phyloP scores from a whole-genome alignment of 2,888 invertebrate genomes.

The Eilema sororculum region DNA sequence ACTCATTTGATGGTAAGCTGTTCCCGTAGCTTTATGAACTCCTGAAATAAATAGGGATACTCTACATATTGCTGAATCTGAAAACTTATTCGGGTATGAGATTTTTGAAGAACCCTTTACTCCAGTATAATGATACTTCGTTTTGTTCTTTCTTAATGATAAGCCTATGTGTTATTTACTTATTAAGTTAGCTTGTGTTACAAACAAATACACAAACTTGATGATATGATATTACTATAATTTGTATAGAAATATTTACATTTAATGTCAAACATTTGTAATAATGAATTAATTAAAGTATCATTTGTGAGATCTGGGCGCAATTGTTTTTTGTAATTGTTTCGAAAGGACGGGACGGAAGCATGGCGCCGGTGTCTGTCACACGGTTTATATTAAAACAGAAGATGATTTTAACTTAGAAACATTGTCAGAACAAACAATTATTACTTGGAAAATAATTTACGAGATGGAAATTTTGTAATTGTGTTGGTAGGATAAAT shows the following conservation, averaged over 20 bases:
- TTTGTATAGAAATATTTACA: not conserved
- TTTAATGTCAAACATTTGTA: not conserved
- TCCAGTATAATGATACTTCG: no score
- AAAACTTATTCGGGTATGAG: no score
- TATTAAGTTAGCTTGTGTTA: no score
- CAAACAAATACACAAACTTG: not conserved
- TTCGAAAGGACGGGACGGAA: not conserved
- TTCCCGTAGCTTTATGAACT: no score
- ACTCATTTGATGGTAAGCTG: no score
- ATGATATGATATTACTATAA: not conserved
- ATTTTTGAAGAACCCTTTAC: no score
- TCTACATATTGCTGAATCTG: no score
- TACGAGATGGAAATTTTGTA: not conserved
- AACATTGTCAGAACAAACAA: not conserved
- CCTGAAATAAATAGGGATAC: no score
- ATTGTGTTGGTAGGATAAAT: not conserved
- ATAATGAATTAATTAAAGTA: not conserved
- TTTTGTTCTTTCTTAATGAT: no score
- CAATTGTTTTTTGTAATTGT: not conserved
- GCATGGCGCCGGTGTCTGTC: slow-evolving; percentile 2
- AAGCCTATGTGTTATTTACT: no score
- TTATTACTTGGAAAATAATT: not conserved
- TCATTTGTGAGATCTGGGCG: not conserved
- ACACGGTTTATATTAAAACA: not conserved
- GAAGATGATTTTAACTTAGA: not conserved